phyloP scores from a whole-genome alignment of 23 tunicate species.

The Halocynthia aurantium region DNA sequence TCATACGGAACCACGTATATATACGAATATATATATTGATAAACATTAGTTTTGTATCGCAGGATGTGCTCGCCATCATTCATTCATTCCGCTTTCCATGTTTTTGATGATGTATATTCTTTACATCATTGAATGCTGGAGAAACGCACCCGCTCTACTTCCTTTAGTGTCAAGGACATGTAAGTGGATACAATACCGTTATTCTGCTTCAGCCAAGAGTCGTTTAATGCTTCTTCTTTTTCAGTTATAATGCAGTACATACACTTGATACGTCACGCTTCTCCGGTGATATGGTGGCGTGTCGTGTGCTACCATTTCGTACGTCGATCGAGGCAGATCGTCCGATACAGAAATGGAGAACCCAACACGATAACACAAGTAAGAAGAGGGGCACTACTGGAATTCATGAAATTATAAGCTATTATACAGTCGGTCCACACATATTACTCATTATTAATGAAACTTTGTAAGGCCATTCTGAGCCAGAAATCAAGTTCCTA shows the following conservation, averaged over 20 bases:
- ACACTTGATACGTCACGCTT: background rate
- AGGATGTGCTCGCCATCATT: background rate
- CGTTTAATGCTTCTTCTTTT: background rate
- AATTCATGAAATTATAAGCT: background rate
- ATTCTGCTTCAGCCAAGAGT: background rate
- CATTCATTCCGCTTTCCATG: conserved; percentile 1
- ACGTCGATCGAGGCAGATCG: conserved; percentile 2
- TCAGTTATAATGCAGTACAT: background rate
- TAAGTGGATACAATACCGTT: background rate
- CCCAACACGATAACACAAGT: background rate
- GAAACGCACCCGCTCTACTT: background rate
- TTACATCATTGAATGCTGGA: conserved; percentile 9
- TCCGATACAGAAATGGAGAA: conserved; percentile 1
- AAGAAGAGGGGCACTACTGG: background rate
- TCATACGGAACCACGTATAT: background rate
- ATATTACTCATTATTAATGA: no score
- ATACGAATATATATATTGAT: background rate
- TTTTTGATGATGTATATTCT: background rate
- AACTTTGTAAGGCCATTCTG: no score
- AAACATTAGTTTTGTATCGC: background rate
- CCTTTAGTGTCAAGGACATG: conserved; percentile 2
- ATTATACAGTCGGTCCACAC: no score
- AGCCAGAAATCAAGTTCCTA: no score
- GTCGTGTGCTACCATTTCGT: conserved; percentile 2
- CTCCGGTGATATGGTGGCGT: conserved; percentile 6